Base-by-base conservation (phyloP, 2,113 vertebrate species). In the Thalassoma bifasciatum region DNA sequence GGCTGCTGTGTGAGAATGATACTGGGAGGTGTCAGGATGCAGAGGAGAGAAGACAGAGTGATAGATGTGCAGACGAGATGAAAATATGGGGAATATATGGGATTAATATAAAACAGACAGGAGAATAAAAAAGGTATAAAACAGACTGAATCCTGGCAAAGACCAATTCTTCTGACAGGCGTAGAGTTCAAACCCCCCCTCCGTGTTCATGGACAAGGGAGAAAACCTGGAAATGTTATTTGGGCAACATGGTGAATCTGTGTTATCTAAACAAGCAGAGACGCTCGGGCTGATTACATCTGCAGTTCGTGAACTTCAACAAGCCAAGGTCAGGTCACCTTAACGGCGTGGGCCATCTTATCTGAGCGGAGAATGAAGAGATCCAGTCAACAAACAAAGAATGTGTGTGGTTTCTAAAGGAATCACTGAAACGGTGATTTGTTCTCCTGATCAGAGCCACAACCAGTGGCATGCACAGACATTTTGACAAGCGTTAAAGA, bases 1-100 rank as follows among this genome's bases (percentile, higher is more conserved):
- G 92, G 85, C 42, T 81, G 51, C n/a, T 10, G 72, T 38, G 61
- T 58, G 37, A 67, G 78, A 86, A 1, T 16, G 74, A 76, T 65
- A 6, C 71, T 68, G 10, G 0, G 40, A 68, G 30, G 79, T 65
- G 75, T 82, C 62, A 50, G 56, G 26, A 17, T 3, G n/a, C 7
- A 17, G 38, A 65, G 49, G 52, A 74, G 44, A 38, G 59, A n/a
- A 56, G 9, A 54, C 11, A 40, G 4, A 16, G 37, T 75, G 64
- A 81, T 86, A 44, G 54, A 72, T 61, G 63, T 42, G 72, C 66
- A 51, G 64, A 71, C 74, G 49, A 57, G 57, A 72, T 75, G 51
- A 61, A 71, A 30, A 72, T 53, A 51, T 62, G 52, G 22, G 60
- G 66, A 65, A 65, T 79, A 44, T 60, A 52, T 65, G 57, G 53